These are phyloP conservation scores for Lepisosteus osseus DNA, from an alignment of 2,113 vertebrate genomes.

Conservation along the genomic window DNA sequence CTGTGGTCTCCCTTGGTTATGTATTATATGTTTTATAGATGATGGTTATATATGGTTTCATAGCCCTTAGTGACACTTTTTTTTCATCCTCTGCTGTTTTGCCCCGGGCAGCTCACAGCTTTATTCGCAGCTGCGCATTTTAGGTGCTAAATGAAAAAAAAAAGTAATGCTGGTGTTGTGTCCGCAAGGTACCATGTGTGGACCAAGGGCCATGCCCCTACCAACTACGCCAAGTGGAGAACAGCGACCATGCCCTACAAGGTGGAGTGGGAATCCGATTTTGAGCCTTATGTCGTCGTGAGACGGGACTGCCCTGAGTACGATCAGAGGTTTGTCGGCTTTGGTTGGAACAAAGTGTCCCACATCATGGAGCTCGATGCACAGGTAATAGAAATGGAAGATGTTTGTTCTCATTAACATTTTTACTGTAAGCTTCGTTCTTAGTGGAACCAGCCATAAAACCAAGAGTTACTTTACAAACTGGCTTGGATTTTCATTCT, in stretches of 20 bases:
- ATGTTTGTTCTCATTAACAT: background rate
- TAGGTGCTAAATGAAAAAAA: no score
- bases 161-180: background rate
- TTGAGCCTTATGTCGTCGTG: constrained; percentile 93
- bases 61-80: no score
- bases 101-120: no score
- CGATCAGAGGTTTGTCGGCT: constrained; percentile 90
- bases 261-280: constrained; percentile 88
- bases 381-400: constrained; percentile 67
- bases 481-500: no score
- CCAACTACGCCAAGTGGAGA: constrained; percentile 89
- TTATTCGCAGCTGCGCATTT: no score
- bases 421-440: no score
- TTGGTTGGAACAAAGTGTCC: constrained; percentile 97
- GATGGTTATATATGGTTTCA: no score
- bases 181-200: constrained; percentile 84
- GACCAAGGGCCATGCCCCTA: constrained; percentile 87
- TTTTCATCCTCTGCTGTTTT: no score
- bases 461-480: no score
- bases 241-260: constrained; percentile 81
- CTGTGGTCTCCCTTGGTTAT: no score
- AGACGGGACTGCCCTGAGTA: constrained; percentile 86
- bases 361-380: constrained; percentile 92
- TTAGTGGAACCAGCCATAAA: no score
- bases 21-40: no score